phyloP scores from a whole-genome alignment of 2,888 invertebrate species.

The Melolontha melolontha region DNA sequence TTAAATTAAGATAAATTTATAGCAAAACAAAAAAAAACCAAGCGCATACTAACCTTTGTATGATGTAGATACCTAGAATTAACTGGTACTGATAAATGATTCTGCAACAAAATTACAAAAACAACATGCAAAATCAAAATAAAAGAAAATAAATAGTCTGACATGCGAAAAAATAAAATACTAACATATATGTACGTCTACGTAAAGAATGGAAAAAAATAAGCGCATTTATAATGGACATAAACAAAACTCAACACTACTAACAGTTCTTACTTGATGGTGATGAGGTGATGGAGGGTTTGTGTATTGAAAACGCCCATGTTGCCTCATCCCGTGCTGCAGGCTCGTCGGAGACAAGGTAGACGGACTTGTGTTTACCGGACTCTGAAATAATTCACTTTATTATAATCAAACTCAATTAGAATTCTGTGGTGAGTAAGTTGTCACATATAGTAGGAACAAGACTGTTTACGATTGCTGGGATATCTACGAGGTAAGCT shows the following conservation, averaged over 20 bases:
- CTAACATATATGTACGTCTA: slow-evolving; percentile 6
- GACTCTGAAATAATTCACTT: slow-evolving; percentile 66
- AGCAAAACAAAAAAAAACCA: slow-evolving; percentile 49
- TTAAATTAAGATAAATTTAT: slow-evolving; percentile 47
- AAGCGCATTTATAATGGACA: slow-evolving; percentile 7
- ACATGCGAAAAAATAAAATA: slow-evolving; percentile 24
- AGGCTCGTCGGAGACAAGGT: slow-evolving; percentile 78
- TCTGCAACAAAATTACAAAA: slow-evolving; percentile 75
- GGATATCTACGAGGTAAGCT: background rate
- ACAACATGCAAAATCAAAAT: slow-evolving; percentile 50
- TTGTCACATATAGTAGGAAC: no score
- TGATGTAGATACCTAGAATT: slow-evolving; percentile 86
- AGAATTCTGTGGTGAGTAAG: background rate
- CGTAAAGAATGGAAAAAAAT: slow-evolving; percentile 44
- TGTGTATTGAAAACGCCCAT: slow-evolving; percentile 63
- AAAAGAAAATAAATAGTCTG: slow-evolving; percentile 46
- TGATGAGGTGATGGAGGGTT: slow-evolving; percentile 52
- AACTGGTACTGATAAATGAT: slow-evolving; percentile 89
- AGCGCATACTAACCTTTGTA: slow-evolving; percentile 76
- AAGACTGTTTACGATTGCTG: background rate
- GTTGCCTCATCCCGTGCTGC: slow-evolving; percentile 65
- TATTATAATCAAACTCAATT: background rate
- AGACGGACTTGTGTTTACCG: slow-evolving; percentile 77
- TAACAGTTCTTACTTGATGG: slow-evolving; percentile 48
- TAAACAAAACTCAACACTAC: slow-evolving; percentile 5